These are phyloP conservation scores for Epinephelus moara DNA, from an alignment of 2,113 vertebrate species.

Conservation along the genomic window DNA sequence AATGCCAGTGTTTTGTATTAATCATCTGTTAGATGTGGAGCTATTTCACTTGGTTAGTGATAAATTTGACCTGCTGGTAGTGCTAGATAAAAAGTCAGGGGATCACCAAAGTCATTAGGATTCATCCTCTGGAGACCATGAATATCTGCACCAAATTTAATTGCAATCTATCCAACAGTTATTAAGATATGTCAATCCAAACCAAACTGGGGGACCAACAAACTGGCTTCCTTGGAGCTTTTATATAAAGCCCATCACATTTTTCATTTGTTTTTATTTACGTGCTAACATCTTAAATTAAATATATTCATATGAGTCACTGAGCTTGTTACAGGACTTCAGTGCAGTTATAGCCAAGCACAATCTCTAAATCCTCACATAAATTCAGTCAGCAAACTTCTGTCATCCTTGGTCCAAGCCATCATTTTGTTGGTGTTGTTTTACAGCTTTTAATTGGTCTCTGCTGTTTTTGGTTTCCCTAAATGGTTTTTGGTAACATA, in stretches of 20 bases:
- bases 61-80: too few species aligned
- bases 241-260: not conserved
- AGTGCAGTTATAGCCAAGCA: not conserved
- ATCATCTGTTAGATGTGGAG: too few species aligned
- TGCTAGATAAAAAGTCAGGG: too few species aligned
- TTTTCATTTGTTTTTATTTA: not conserved
- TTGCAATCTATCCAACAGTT: not conserved
- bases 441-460: slow-evolving; percentile 37
- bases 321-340: not conserved
- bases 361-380: slow-evolving; percentile 7
- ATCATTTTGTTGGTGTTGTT: slow-evolving; percentile 21
- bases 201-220: not conserved
- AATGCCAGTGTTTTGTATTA: too few species aligned
- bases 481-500: slow-evolving; percentile 12
- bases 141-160: not conserved
- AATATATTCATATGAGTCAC: not conserved
- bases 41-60: too few species aligned
- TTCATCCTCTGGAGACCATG: too few species aligned
- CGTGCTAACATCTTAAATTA: not conserved
- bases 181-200: too few species aligned
- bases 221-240: not conserved
- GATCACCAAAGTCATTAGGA: too few species aligned
- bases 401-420: not conserved
- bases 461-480: slow-evolving; percentile 48
- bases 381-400: slow-evolving; percentile 4